Percentiles rank a stretch among this genome's conserved stretches.
phyloP scores from a whole-genome alignment of 2,113 vertebrate species.

The Pangasianodon hypophthalmus region DNA sequence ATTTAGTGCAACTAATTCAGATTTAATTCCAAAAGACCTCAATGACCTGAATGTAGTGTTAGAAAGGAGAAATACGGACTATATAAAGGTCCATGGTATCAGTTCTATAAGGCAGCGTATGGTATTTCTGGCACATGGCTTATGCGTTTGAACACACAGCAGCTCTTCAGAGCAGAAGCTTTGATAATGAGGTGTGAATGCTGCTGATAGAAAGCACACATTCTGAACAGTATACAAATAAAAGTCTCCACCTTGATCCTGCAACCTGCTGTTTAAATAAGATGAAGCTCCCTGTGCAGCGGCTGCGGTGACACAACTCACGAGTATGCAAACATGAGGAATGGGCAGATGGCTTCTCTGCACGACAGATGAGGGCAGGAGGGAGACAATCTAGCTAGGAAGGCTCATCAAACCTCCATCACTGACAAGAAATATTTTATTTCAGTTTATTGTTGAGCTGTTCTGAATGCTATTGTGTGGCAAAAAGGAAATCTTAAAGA shows the following conservation, averaged over 20 bases:
- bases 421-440: neutral
- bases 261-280: constrained; percentile 31
- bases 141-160: neutral
- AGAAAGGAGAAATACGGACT: neutral
- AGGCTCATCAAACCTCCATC: neutral
- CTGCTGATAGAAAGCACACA: constrained; percentile 23
- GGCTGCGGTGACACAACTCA: constrained; percentile 9
- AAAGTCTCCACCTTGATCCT: constrained; percentile 27
- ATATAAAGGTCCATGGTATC: neutral
- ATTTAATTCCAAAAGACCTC: neutral
- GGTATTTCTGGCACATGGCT: neutral
- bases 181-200: neutral
- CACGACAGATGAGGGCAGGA: constrained; percentile 10
- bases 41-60: neutral
- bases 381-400: neutral
- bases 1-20: neutral
- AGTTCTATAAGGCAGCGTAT: too few relatives aligned
- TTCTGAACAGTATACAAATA: constrained; percentile 27
- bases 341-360: constrained; percentile 13
- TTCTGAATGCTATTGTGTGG: neutral
- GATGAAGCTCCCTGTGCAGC: constrained; percentile 23
- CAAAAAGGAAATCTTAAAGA: neutral
- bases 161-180: constrained; percentile 2
- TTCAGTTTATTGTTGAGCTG: neutral
- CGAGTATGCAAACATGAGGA: neutral